A percentile compares a stretch with the other conserved stretches of the same genome.
These are phyloP conservation scores for Hetaerina americana DNA, from an alignment of 1,140 invertebrate species.

Conservation along the genomic window DNA sequence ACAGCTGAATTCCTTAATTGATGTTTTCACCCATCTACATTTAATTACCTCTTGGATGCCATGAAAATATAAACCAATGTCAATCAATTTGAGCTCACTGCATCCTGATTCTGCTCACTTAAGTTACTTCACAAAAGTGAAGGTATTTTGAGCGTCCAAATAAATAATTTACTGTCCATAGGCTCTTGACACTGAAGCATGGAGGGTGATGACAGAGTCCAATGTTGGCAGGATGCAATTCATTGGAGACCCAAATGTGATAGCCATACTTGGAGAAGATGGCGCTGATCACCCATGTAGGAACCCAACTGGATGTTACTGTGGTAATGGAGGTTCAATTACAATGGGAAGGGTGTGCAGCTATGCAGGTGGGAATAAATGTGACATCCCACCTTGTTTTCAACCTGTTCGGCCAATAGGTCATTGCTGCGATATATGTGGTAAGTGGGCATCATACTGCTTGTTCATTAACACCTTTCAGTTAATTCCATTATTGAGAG, in stretches of 20 bases:
- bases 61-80: too few relatives aligned
- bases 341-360: background rate
- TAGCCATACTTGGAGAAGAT: background rate
- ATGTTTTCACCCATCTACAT: too few relatives aligned
- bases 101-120: too few relatives aligned
- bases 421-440: background rate
- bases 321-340: background rate
- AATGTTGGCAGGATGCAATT: background rate
- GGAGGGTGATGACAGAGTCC: background rate
- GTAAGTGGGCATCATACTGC: too few relatives aligned
- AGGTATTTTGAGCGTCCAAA: too few relatives aligned
- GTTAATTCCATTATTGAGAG: too few relatives aligned
- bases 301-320: background rate
- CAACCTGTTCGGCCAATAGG: background rate
- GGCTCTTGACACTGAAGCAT: background rate
- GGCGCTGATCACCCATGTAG: background rate
- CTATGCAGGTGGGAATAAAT: background rate
- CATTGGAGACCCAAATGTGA: background rate
- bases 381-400: background rate
- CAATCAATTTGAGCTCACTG: too few relatives aligned
- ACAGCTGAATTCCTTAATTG: too few relatives aligned
- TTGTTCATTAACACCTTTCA: too few relatives aligned
- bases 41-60: too few relatives aligned
- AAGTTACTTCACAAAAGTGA: too few relatives aligned
- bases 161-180: too few relatives aligned